Evolutionary conservation across 1,140 invertebrate genomes (phyloP), one percentile per base, ranked within the genome.

Genomic region (Bicyclus anynana): DNA sequence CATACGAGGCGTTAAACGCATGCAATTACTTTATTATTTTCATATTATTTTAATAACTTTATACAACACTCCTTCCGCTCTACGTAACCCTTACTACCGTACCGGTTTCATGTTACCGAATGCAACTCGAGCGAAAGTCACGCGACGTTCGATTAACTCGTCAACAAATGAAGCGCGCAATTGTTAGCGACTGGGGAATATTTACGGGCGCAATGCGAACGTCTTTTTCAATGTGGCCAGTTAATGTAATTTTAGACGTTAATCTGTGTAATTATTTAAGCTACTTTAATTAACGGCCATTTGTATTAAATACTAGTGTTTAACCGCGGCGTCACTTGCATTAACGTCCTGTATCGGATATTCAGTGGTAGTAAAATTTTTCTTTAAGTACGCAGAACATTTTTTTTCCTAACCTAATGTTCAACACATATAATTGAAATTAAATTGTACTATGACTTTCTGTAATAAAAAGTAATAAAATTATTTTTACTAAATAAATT

Each of bases 121-220:
- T 47, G 21, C 44, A 47, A 47, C 42, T 44, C 42, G 21, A 26
- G 44, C 21, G 44, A 26, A 47, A 47, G 44, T 27, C 44, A 47
- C 44, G 44, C 44, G 21, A 47, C 2, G 21, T 47, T 47, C 44
- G 44, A 47, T 47, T 47, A 47, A 26, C 44, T 47, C 44, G 44
- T 47, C 44, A 47, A 23, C 44, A 13, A 47, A 16, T 16, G 21
- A 13, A 16, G 44, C 44, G 21, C 2, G n/a, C 26, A 47, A 47
- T 47, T 27, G 44, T 14, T 16, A 9, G 44, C 21, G 44, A 47
- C 44, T 23, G 9, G 44, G 27, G 27, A 26, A 26, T 47, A 47
- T 47, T 47, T 47, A 47, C 44, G 14, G n/a, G 40, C n/a, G 44
- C 44, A 27, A 47, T 47, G 13, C 21, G 40, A n/a, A 21, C 17